Percentiles rank a stretch among this genome's conserved stretches.
Evolutionary conservation across 2,113 vertebrate genomes (phyloP).

Genomic region (Cryptomyrus ogoouensis): DNA sequence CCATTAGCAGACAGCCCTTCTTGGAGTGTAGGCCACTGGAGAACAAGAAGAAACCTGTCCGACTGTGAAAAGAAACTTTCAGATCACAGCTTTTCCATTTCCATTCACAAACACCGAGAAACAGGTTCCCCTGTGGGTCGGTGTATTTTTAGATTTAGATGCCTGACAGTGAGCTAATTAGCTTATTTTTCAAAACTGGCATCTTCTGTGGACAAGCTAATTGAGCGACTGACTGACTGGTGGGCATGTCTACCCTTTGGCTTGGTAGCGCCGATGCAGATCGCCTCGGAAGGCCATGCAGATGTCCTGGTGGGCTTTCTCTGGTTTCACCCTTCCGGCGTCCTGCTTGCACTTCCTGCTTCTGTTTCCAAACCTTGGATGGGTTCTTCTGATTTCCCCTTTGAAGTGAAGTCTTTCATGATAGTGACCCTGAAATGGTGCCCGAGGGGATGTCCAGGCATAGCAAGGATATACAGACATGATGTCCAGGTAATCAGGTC

Average conservation of each 20-base stretch:
- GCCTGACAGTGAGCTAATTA: not conserved
- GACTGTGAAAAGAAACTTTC: not conserved
- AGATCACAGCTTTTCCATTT: not conserved
- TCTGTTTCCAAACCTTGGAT: not conserved
- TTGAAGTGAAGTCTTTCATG: not conserved
- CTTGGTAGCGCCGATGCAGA: not conserved
- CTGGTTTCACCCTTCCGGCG: not conserved
- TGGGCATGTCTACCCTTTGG: not conserved
- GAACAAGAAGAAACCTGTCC: not conserved
- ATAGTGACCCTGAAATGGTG: not conserved
- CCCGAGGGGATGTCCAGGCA: not conserved
- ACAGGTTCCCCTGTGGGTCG: too few relatives aligned
- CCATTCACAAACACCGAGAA: not conserved
- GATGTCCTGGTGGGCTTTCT: not conserved
- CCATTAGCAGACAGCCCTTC: not conserved
- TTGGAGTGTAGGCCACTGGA: not conserved
- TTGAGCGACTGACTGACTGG: not conserved
- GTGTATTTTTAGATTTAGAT: not conserved
- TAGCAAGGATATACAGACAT: not conserved
- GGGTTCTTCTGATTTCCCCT: not conserved
- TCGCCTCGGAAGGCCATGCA: not conserved
- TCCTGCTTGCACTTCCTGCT: not conserved
- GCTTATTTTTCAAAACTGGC: not conserved
- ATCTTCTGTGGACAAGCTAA: not conserved
- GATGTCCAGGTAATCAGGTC: not conserved